These are phyloP conservation scores for Neoarius graeffei DNA, from an alignment of 2,113 vertebrate species.

Conservation along the genomic window DNA sequence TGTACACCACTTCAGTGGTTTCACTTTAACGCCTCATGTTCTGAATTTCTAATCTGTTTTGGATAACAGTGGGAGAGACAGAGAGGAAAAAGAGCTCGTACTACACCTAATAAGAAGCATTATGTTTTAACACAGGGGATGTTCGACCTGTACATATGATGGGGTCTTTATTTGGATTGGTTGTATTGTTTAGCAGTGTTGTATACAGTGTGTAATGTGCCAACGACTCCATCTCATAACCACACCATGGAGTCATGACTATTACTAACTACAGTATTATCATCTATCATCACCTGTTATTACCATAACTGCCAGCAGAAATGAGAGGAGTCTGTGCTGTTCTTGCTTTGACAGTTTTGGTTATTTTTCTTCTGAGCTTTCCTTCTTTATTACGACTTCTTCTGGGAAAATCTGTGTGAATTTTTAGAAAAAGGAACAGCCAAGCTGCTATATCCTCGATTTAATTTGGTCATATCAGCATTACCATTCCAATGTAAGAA, in stretches of 20 bases:
- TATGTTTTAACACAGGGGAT: not conserved
- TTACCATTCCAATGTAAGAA: not conserved
- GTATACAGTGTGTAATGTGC: not conserved
- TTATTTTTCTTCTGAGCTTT: not conserved
- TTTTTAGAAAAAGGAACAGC: not conserved
- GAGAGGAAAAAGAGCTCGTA: not conserved
- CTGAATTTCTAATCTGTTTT: conserved; percentile 64
- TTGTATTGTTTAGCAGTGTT: not conserved
- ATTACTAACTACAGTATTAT: not conserved
- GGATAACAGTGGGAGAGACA: conserved; percentile 41
- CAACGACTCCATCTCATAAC: not conserved
- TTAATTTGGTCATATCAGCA: not conserved
- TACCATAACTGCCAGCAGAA: too few species aligned
- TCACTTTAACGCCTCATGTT: conserved; percentile 46
- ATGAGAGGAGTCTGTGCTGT: not conserved
- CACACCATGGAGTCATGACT: not conserved
- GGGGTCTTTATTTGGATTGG: not conserved
- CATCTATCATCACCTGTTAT: not conserved
- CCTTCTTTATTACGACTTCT: not conserved
- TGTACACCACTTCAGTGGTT: conserved; percentile 37
- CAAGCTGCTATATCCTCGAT: not conserved
- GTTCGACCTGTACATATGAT: too few species aligned
- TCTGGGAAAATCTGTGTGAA: not conserved
- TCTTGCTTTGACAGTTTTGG: not conserved
- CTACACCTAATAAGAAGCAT: not conserved